Percentiles rank a stretch among this genome's conserved stretches.
These are phyloP conservation scores for Physeter macrocephalus DNA, from an alignment of 2,113 vertebrate species.

Conservation along the genomic window DNA sequence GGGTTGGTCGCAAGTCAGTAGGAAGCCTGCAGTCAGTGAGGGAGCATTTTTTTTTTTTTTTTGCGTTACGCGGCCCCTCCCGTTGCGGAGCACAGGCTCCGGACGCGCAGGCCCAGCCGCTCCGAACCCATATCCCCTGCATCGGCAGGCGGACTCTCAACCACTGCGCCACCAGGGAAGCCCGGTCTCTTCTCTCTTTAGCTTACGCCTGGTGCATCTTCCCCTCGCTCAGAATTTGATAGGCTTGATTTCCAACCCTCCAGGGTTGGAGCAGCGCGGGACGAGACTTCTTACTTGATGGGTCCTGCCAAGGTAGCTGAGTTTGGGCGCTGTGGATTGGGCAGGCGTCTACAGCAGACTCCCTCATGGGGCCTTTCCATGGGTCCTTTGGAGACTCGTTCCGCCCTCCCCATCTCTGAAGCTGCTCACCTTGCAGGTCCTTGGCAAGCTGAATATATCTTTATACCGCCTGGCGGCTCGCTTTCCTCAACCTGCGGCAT, in stretches of 20 bases:
- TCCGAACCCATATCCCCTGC: too few relatives aligned
- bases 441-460: neutral
- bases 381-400: neutral
- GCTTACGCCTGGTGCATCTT: neutral
- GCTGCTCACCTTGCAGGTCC: neutral
- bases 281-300: neutral
- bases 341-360: neutral
- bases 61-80: too few relatives aligned
- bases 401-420: neutral
- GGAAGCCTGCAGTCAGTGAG: neutral
- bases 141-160: too few relatives aligned
- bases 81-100: too few relatives aligned
- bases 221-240: neutral
- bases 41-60: too few relatives aligned
- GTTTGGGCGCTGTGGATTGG: neutral
- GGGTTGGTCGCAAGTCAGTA: neutral
- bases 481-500: neutral
- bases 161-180: too few relatives aligned
- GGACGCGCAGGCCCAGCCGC: too few relatives aligned
- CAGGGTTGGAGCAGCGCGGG: neutral
- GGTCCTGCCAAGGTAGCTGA: too few relatives aligned
- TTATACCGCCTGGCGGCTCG: neutral
- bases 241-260: neutral
- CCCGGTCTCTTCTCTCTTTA: neutral
- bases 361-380: accelerated